phyloP scores from a whole-genome alignment of 37 sponge, comb jelly and placozoan genomes.

The Lycopodina hypogea region DNA sequence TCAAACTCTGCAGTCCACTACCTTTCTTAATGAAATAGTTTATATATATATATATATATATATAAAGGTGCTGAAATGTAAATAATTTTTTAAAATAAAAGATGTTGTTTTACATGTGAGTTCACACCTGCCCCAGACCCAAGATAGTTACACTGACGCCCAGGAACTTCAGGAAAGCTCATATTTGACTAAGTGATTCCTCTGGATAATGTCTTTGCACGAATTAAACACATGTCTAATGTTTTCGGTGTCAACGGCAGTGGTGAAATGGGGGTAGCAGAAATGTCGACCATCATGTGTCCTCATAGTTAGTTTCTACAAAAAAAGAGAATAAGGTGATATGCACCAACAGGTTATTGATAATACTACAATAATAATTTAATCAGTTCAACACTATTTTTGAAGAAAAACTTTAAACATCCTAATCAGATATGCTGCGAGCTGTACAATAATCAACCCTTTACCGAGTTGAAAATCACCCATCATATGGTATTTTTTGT shows the following conservation, averaged over 20 bases:
- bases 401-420: neutral
- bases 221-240: slow-evolving; percentile 87
- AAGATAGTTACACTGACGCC: neutral
- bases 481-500: no score
- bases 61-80: neutral
- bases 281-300: slow-evolving; percentile 60
- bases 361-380: no score
- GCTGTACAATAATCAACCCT: no score
- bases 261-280: slow-evolving; percentile 95
- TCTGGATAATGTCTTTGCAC: slow-evolving; percentile 96
- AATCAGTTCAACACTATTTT: neutral
- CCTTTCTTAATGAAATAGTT: neutral
- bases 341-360: neutral
- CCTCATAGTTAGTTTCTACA: slow-evolving; percentile 53
- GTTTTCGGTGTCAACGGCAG: slow-evolving; percentile 97
- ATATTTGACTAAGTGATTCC: slow-evolving; percentile 87
- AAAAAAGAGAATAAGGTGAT: neutral
- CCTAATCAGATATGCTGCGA: no score
- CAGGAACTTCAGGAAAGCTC: slow-evolving; percentile 63
- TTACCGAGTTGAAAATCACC: no score
- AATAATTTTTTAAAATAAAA: neutral
- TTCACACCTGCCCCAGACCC: neutral
- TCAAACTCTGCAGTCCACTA: no score
- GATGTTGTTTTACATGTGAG: neutral
- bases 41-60: neutral